Base-by-base conservation (phyloP, 1,140 invertebrate genomes). In the Hylaeus volcanicus region DNA sequence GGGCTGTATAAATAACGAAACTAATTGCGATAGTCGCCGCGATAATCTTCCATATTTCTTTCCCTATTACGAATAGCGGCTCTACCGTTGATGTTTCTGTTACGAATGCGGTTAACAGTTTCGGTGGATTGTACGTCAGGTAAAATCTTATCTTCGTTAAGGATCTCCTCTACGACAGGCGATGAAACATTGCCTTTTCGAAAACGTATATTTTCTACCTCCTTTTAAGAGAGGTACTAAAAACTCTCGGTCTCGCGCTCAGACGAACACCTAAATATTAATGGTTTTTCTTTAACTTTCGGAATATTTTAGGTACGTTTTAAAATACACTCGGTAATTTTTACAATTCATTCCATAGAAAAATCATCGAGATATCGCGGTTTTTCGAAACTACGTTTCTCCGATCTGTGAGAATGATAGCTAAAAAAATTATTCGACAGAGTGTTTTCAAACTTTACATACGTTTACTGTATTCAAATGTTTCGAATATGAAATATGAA, bases 1-100 rank as follows among this genome's bases (percentile, higher is more conserved):
- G 11, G 43, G 26, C 12, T 14, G 56, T 63, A 78, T 63, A 63
- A 71, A 78, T 78, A 79, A 66, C 48, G 45, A 71, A 71, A 60
- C 56, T 58, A 74, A 79, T 79, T 64, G 48, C 77, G 77, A 79
- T 74, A 65, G 41, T 26, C 6, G 14, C n/a, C 15, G 12, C 68
- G 68, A 78, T 71, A 78, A 61, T 78, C 39, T 61, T 26, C 75
- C 75, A 78, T 78, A 78, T 79, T 63, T 73, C 70, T 65, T 79
- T 26, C 71, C 60, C 45, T 74, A 79, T 65, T 56, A 65, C 43
- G 77, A 73, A 65, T 41, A 74, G 39, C 76, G 60, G 76, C 39
- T 37, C 39, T 63, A 8, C 60, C 41, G 65, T 79, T 74, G 77
- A 79, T 79, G 51, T 48, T 64, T 63, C 70, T 64, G 69, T 79